These are phyloP conservation scores for Torymus tubicola DNA, from an alignment of 2,888 invertebrate genomes.

Conservation along the genomic window DNA sequence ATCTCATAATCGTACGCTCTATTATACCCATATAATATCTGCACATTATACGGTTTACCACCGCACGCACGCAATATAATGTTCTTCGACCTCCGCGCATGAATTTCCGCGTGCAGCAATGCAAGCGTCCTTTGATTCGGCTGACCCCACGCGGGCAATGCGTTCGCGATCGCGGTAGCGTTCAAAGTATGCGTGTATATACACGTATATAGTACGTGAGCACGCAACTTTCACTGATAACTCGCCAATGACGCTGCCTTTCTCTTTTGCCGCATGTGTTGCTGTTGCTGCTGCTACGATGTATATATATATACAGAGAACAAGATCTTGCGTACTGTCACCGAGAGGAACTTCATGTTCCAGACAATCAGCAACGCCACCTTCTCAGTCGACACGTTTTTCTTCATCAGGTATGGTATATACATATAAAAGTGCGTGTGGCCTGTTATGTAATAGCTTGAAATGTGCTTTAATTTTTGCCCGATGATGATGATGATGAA, in stretches of 20 bases:
- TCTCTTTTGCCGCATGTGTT: constrained; percentile 52
- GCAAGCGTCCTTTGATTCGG: constrained; percentile 24
- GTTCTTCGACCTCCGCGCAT: neutral
- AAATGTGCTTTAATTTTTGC: no score
- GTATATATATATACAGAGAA: constrained; percentile 80
- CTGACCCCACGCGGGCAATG: constrained; percentile 31
- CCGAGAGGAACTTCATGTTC: constrained; percentile 87
- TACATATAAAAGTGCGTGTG: no score
- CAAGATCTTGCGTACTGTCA: constrained; percentile 84
- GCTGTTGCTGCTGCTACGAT: neutral
- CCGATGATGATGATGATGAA: no score
- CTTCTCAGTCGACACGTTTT: constrained; percentile 91
- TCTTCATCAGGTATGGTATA: constrained; percentile 85
- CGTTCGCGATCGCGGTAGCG: constrained; percentile 12
- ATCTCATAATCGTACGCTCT: no score
- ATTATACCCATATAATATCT: neutral
- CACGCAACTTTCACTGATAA: constrained; percentile 55
- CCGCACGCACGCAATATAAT: neutral
- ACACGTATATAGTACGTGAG: neutral
- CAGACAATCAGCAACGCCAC: constrained; percentile 91
- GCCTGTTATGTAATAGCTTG: no score
- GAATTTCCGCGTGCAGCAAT: neutral
- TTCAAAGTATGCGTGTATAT: neutral
- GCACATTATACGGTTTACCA: constrained; percentile 1
- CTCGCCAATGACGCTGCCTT: constrained; percentile 53